A percentile compares a stretch with the other conserved stretches of the same genome.
Evolutionary conservation across 2,888 invertebrate species (phyloP).

Genomic region (Dasypolia templi): DNA sequence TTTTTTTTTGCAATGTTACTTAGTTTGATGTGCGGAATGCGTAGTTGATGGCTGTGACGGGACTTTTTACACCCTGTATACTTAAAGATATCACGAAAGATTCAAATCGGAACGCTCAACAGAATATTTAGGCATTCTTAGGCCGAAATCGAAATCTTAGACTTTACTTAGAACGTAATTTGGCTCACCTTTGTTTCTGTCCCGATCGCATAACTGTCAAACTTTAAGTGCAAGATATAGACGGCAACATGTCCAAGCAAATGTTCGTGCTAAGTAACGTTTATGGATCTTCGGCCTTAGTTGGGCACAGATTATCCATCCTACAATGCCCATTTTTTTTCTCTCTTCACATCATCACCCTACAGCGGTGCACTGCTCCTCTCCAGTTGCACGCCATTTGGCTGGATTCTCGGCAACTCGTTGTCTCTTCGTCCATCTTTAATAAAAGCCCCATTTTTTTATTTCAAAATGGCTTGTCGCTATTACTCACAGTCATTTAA

Average conservation of each 20-base stretch:
- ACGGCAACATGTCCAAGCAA: background rate
- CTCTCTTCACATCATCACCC: too few relatives aligned
- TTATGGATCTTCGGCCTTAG: background rate
- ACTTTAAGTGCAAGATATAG: background rate
- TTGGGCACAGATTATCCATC: background rate
- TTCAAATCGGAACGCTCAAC: background rate
- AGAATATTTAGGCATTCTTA: background rate
- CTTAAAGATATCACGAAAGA: background rate
- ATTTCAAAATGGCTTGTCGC: background rate
- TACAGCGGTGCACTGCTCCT: too few relatives aligned
- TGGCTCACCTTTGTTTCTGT: background rate
- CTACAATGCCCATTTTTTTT: too few relatives aligned
- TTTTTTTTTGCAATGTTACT: too few relatives aligned
- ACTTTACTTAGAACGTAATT: background rate
- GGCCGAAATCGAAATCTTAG: background rate
- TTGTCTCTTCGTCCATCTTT: background rate
- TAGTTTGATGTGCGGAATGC: too few relatives aligned
- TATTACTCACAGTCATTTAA: conserved; percentile 1
- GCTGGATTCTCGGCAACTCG: too few relatives aligned
- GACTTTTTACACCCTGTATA: too few relatives aligned
- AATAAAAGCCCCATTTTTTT: background rate
- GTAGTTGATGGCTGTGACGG: too few relatives aligned
- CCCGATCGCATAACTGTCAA: background rate
- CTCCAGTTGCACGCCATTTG: too few relatives aligned
- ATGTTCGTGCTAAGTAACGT: background rate